Conservation (phyloP, 2,888 invertebrate genomes). For the Uropetala carovei region DNA sequence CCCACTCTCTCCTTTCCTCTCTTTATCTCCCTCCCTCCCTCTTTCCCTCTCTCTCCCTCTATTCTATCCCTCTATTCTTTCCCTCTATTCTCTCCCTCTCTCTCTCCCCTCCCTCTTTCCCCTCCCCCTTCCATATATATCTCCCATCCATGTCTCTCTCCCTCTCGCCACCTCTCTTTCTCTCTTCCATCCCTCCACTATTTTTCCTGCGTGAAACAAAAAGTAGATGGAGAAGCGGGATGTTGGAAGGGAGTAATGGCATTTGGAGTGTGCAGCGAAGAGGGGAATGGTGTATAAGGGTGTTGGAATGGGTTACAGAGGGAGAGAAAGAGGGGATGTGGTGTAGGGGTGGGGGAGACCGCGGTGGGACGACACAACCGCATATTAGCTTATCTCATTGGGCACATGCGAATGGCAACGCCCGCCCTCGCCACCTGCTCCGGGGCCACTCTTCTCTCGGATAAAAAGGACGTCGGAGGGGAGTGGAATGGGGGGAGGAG, state of each 20-base stretch:
- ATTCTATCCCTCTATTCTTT: no score
- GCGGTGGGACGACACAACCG: not conserved
- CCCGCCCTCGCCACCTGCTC: not conserved
- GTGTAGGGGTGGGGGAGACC: not conserved
- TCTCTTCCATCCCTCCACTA: not conserved
- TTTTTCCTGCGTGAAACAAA: no score
- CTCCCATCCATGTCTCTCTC: not conserved
- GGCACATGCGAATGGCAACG: not conserved
- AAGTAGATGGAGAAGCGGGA: no score
- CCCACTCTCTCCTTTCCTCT: not conserved
- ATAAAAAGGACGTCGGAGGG: not conserved
- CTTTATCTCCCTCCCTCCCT: no score
- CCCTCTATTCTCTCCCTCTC: no score
- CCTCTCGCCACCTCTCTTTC: not conserved
- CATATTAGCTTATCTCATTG: conserved; percentile 34
- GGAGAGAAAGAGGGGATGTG: not conserved
- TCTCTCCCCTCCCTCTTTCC: no score
- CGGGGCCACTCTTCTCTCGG: not conserved
- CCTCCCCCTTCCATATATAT: no score
- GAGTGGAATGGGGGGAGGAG: not conserved
- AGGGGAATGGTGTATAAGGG: no score
- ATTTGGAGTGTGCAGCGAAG: no score
- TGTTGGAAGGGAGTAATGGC: no score
- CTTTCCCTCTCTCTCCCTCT: no score
- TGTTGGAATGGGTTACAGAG: not conserved